Evolutionary conservation across 2,113 vertebrate species (phyloP).

Genomic region (Podilymbus podiceps): DNA sequence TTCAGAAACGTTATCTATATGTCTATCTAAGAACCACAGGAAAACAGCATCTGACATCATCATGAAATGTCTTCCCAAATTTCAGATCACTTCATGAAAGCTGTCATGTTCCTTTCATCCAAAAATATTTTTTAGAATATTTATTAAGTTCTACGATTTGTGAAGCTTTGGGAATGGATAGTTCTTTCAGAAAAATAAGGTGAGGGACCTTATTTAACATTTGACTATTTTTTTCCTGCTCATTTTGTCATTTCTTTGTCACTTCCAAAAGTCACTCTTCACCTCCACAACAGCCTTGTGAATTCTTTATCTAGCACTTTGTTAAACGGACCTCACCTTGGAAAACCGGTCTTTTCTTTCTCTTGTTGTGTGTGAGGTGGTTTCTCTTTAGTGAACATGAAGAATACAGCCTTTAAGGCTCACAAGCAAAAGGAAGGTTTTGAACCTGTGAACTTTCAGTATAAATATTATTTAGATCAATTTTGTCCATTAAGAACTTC

Average conservation of each 20-base stretch:
- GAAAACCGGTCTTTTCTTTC: not conserved
- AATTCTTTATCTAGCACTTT: not conserved
- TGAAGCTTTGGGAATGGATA: not conserved
- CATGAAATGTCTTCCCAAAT: not conserved
- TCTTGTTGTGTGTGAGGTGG: not conserved
- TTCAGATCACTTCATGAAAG: not conserved
- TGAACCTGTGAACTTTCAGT: not conserved
- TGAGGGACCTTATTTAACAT: not conserved
- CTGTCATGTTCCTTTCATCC: not conserved
- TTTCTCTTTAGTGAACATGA: not conserved
- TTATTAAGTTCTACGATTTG: not conserved
- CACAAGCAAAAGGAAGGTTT: not conserved
- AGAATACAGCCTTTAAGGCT: not conserved
- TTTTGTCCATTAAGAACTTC: not conserved
- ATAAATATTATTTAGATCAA: not conserved
- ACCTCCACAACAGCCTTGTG: not conserved
- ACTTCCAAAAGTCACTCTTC: not conserved
- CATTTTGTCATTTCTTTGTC: not conserved
- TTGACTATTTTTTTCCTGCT: not conserved
- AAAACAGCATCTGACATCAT: not conserved
- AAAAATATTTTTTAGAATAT: not conserved
- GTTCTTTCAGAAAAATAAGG: not conserved
- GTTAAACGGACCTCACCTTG: not conserved
- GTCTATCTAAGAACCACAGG: not conserved
- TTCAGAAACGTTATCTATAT: not conserved